These are phyloP conservation scores for Phyllotis vaccarum DNA, from an alignment of 2,797 vertebrate species.

Conservation along the genomic window DNA sequence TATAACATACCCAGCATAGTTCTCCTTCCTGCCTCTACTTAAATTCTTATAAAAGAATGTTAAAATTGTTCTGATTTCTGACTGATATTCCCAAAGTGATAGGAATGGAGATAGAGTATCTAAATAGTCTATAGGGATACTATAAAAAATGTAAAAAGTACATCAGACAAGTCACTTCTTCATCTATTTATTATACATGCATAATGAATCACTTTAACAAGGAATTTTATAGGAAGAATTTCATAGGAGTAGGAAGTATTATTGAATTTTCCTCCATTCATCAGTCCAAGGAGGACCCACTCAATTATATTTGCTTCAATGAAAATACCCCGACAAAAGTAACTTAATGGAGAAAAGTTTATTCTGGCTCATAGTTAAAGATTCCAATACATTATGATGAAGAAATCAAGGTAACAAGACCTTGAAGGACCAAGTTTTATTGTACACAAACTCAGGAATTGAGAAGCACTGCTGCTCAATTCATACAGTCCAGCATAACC, in stretches of 20 bases:
- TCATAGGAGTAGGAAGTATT: background rate
- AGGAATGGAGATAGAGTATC: background rate
- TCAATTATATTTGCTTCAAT: background rate
- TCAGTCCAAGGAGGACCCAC: background rate
- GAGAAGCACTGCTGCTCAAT: background rate
- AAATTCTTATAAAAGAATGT: constrained; percentile 51
- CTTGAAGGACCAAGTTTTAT: background rate
- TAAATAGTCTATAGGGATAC: constrained; percentile 20
- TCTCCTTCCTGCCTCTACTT: background rate
- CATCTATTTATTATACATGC: background rate
- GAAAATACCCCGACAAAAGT: background rate
- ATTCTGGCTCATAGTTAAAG: background rate
- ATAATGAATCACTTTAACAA: background rate
- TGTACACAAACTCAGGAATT: background rate
- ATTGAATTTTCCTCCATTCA: constrained; percentile 3
- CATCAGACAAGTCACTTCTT: constrained; percentile 1
- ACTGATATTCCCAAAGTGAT: constrained; percentile 39
- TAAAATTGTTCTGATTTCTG: constrained; percentile 43
- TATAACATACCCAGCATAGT: no score
- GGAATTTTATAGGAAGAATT: background rate
- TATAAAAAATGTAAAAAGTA: background rate
- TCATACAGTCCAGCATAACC: background rate
- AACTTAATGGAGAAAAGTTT: background rate
- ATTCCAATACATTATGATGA: no score
- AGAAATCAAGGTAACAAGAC: background rate